Evolutionary conservation across 2,797 vertebrate genomes (phyloP).

Genomic region (Lacerta bilineata): DNA sequence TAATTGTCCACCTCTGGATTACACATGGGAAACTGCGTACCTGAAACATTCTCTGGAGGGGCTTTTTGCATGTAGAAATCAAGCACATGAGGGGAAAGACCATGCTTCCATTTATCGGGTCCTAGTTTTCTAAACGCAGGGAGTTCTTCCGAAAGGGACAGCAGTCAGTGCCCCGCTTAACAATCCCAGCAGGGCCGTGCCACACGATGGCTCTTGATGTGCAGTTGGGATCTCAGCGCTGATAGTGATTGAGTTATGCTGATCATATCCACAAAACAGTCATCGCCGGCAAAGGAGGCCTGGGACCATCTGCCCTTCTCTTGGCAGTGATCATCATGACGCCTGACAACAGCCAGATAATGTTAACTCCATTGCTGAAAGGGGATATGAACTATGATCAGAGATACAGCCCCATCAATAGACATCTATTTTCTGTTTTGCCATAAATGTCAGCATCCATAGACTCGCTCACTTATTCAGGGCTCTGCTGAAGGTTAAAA

Average conservation of each 20-base stretch:
- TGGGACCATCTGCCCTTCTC: constrained; percentile 86
- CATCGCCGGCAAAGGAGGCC: constrained; percentile 83
- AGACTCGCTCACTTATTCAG: constrained; percentile 81
- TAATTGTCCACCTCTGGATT: neutral
- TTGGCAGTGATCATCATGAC: constrained; percentile 79
- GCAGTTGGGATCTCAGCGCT: constrained; percentile 59
- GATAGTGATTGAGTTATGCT: constrained; percentile 87
- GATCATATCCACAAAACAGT: constrained; percentile 85
- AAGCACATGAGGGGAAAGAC: neutral
- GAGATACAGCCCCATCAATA: constrained; percentile 86
- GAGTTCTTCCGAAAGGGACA: neutral
- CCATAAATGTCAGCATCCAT: constrained; percentile 80
- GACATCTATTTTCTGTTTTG: constrained; percentile 87
- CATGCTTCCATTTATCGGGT: neutral
- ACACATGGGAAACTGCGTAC: too few relatives aligned
- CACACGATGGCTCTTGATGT: neutral
- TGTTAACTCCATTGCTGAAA: constrained; percentile 87
- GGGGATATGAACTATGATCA: constrained; percentile 85
- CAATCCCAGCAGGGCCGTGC: neutral
- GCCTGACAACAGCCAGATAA: constrained; percentile 84
- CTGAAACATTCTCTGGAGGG: too few relatives aligned
- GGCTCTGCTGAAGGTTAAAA: constrained; percentile 86
- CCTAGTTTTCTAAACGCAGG: neutral
- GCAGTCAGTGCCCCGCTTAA: neutral
- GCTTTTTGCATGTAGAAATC: neutral